Evolutionary conservation across 1,140 invertebrate species (phyloP), one percentile per base, ranked within the genome.

Genomic region (Drosophila ananassae): DNA sequence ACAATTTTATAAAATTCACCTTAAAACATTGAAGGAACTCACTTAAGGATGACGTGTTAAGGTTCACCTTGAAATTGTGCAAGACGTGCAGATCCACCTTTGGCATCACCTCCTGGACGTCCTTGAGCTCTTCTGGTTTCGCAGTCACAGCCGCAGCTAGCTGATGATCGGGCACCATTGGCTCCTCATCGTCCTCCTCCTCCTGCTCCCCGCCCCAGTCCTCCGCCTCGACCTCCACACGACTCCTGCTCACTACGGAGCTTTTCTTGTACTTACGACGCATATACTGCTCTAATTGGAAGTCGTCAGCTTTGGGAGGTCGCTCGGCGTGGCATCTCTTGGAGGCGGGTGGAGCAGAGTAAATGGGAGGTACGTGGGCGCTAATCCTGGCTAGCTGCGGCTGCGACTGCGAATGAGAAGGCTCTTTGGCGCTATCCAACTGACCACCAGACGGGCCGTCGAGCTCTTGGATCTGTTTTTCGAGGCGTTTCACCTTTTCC

Each of bases 11-110:
- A 10, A n/a, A 24, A 10, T 21, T 2, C 17, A 0, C 21, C 0
- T 5, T 34, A 9, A 34, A 3, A 4, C 1, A 37, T 1, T 10
- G 2, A 3, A 10, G 0, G 3, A 9, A 56, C 82, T 63, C 21
- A 84, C 81, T 10, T 30, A 84, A 5, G 6, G 41, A 53, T 2
- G 12, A 48, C 1, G 48, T 8, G 53, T 84, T 60, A 5, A 84
- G 2, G 0, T 30, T 9, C 3, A 74, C 34, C 2, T 71, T 25
- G 25, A 81, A 87, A 30, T 77, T 50, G 17, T 80, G 52, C n/a
- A 84, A 32, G 13, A 51, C 50, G 22, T 51, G 55, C 1, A 85
- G 37, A 53, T 83, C 34, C 9, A 58, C 2, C 9, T 66, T 32
- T 0, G 17, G 34, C 0, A 6, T 6, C 10, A 44, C 37, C 0